Percentiles rank a stretch among this genome's conserved stretches.
Evolutionary conservation across 2,113 vertebrate species (phyloP).

Genomic region (Pygathrix nemaeus): DNA sequence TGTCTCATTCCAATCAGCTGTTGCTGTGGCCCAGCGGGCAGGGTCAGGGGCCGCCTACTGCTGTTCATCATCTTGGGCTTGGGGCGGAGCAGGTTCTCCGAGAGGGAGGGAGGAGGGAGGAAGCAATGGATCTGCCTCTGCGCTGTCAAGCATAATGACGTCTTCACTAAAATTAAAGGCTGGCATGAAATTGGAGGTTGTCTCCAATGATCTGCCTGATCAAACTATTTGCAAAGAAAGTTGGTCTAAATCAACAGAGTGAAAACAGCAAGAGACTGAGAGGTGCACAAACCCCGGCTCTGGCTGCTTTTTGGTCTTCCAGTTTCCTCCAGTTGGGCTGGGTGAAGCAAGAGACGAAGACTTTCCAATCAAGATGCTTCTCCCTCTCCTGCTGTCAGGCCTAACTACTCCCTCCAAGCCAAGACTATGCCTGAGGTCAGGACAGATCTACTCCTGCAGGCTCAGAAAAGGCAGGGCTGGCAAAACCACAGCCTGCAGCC

Average conservation of each 20-base stretch:
- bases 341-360: not conserved
- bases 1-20: fast-evolving
- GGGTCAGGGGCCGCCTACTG: fast-evolving
- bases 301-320: not conserved
- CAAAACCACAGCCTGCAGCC: not conserved
- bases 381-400: not conserved
- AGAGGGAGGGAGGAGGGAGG: fast-evolving
- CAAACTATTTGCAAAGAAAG: not conserved
- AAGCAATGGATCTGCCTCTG: not conserved
- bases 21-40: too few relatives aligned
- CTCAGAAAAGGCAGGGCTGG: not conserved
- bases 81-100: not conserved
- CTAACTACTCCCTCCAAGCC: constrained; percentile 40
- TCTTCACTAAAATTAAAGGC: not conserved
- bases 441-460: not conserved
- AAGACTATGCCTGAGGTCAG: not conserved
- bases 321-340: fast-evolving
- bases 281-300: fast-evolving
- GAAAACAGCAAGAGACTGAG: not conserved
- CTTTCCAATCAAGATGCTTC: fast-evolving
- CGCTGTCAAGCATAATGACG: constrained; percentile 42
- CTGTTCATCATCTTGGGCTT: not conserved
- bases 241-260: not conserved
- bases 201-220: not conserved
- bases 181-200: not conserved